Conservation (phyloP, 2,113 vertebrate species). For the Chelonoidis abingdonii region DNA sequence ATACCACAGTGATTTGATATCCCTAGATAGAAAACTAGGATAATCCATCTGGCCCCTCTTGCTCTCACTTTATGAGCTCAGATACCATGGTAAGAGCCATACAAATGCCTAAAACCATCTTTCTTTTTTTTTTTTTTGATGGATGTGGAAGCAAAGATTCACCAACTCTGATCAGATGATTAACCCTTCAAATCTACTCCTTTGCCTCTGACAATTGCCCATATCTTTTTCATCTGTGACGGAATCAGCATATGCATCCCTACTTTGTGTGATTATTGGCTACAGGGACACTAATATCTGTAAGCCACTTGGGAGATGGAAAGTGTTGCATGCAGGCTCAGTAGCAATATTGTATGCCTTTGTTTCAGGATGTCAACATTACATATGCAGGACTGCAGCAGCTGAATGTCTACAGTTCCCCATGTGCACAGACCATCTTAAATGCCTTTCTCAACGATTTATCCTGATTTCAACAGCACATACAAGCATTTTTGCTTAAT, state of each 20-base stretch:
- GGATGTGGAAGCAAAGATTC: neutral
- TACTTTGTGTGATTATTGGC: neutral
- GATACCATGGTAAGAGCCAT: neutral
- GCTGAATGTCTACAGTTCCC: neutral
- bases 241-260: neutral
- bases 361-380: neutral
- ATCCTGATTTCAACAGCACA: fast-evolving
- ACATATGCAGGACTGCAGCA: neutral
- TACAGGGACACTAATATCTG: neutral
- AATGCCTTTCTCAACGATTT: neutral
- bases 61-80: neutral
- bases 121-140: neutral
- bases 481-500: neutral
- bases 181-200: no score
- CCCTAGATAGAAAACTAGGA: neutral
- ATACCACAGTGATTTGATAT: neutral
- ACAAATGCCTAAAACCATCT: neutral
- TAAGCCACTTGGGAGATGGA: fast-evolving
- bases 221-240: fast-evolving
- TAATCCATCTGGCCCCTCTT: neutral
- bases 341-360: neutral
- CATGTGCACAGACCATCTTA: neutral
- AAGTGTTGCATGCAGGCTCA: neutral
- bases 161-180: neutral
- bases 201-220: neutral